phyloP scores from a whole-genome alignment of 2,113 vertebrate species.

The Benthochromis sp. region DNA sequence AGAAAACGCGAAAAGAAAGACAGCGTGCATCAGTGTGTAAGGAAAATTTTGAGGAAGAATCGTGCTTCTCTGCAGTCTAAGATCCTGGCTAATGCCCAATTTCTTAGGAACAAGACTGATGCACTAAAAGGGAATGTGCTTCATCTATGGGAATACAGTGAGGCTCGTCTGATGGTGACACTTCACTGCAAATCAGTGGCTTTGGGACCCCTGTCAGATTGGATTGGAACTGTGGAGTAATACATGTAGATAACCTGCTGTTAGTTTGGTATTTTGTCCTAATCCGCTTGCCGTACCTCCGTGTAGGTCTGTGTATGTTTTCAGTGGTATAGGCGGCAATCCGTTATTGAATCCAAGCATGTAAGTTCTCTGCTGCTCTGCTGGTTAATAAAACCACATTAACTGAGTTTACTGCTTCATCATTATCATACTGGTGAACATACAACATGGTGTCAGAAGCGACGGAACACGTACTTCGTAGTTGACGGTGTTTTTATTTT shows the following conservation, averaged over 20 bases:
- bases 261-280: not conserved
- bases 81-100: not conserved
- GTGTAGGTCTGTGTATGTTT: not conserved
- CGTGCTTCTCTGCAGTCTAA: rapidly evolving
- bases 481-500: rapidly evolving
- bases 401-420: not conserved
- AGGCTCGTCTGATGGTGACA: not conserved
- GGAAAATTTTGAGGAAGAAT: not conserved
- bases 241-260: not conserved
- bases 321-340: rapidly evolving
- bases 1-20: not conserved
- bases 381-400: not conserved
- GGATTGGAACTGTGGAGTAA: not conserved
- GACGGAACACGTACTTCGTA: rapidly evolving
- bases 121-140: not conserved
- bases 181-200: not conserved
- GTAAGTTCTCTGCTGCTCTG: not conserved
- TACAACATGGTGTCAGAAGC: not conserved
- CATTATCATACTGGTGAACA: not conserved
- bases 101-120: not conserved
- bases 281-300: not conserved
- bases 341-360: not conserved
- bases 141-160: not conserved
- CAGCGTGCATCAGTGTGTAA: rapidly evolving
- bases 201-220: rapidly evolving